Conservation (phyloP, 1,140 invertebrate species). For the Microvelia longipes region DNA sequence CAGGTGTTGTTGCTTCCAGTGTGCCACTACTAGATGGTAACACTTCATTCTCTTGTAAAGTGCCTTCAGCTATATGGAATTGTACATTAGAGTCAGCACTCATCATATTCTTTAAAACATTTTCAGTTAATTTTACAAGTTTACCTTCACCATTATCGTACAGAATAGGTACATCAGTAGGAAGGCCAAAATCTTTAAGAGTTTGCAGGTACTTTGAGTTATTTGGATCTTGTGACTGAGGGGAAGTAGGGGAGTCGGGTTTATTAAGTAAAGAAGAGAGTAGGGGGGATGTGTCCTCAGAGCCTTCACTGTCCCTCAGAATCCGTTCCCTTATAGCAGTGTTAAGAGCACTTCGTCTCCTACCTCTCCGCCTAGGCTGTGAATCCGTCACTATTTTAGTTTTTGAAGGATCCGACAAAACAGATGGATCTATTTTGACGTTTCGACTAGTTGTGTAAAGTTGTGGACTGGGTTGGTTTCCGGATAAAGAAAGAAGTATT, state of each 20-base stretch:
- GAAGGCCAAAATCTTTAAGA: conserved; percentile 36
- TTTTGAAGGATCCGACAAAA: neutral
- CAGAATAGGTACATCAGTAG: conserved; percentile 36
- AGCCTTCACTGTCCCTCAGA: conserved; percentile 6
- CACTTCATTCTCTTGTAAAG: conserved; percentile 12
- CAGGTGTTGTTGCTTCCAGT: neutral
- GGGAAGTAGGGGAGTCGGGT: conserved; percentile 15
- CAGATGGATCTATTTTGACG: conserved; percentile 14
- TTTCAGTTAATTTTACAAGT: conserved; percentile 38
- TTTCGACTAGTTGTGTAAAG: conserved; percentile 16
- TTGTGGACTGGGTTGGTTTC: conserved; percentile 10
- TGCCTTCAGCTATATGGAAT: conserved; percentile 34
- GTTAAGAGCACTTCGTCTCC: conserved; percentile 12
- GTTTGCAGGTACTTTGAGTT: conserved; percentile 32
- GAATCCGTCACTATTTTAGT: neutral
- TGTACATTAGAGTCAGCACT: conserved; percentile 37
- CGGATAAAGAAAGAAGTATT: conserved; percentile 24
- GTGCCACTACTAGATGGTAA: neutral
- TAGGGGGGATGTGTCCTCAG: conserved; percentile 15
- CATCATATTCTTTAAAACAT: conserved; percentile 36
- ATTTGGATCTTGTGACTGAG: conserved; percentile 3
- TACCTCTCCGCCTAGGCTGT: conserved; percentile 15
- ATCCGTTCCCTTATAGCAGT: conserved; percentile 9
- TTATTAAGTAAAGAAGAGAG: conserved; percentile 21
- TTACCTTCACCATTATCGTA: conserved; percentile 39